Conservation (phyloP, 2,113 vertebrate genomes). For the Scophthalmus maximus region DNA sequence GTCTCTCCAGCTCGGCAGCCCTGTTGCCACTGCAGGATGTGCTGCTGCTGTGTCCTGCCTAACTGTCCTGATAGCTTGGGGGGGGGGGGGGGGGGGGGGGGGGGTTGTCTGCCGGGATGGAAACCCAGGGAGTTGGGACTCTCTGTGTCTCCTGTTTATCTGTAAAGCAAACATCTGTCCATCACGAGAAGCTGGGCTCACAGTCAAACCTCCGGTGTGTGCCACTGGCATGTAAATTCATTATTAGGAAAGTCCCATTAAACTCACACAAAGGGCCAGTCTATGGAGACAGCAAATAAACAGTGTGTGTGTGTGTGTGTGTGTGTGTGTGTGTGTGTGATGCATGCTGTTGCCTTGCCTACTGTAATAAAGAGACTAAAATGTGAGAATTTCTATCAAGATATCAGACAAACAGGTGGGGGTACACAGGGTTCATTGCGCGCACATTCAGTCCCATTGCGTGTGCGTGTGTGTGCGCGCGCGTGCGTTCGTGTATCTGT, state of each 20-base stretch:
- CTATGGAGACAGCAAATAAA: conserved; percentile 37
- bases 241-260: conserved; percentile 54
- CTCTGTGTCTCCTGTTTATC: conserved; percentile 44
- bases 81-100: conserved; percentile 28
- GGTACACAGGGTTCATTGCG: conserved; percentile 46
- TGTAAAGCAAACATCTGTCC: conserved; percentile 54
- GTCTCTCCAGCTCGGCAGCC: conserved; percentile 67
- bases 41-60: conserved; percentile 64
- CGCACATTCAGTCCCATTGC: conserved; percentile 29
- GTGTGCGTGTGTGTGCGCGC: background rate
- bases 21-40: conserved; percentile 78
- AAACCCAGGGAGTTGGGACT: conserved; percentile 32
- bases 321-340: conserved; percentile 16
- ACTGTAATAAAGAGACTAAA: conserved; percentile 34
- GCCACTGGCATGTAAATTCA: conserved; percentile 34
- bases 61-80: conserved; percentile 52
- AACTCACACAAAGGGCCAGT: conserved; percentile 45
- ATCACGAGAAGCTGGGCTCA: conserved; percentile 27
- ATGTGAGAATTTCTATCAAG: conserved; percentile 28
- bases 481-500: conserved; percentile 19
- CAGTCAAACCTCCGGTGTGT: conserved; percentile 37
- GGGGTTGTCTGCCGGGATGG: conserved; percentile 43
- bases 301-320: conserved; percentile 21
- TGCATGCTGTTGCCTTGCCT: background rate
- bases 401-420: conserved; percentile 52